Evolutionary conservation across 2,113 vertebrate genomes (phyloP), one percentile per base, ranked within the genome.

Genomic region (Gasterosteus aculeatus): DNA sequence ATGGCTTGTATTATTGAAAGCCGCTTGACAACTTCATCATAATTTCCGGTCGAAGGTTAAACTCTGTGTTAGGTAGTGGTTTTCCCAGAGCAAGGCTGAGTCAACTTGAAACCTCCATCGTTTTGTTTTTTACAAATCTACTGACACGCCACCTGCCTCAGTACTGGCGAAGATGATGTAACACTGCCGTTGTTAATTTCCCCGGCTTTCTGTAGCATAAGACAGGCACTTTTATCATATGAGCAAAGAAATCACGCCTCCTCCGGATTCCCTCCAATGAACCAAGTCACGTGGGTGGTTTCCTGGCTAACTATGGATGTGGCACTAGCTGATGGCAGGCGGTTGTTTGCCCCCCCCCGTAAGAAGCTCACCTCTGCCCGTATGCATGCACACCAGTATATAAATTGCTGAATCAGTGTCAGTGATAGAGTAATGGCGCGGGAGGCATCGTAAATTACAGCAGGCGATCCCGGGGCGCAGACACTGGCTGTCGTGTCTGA

Each of bases 381-480:
- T 90, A 87, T 88, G 90, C 90, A 88, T 94, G 89, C 92, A 90
- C 88, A 86, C 93, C 92, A 93, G 92, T 93, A 93, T 93, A 95
- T 94, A 96, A 96, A 97, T 96, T 95, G 95, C 94, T 93, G 95
- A 95, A 97, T 96, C 94, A 96, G 95, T 96, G 96, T 98, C 96
- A 97, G 94, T 94, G 96, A 92, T 94, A 94, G 95, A 97, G 94
- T 96, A 96, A 97, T 96, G 95, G 93, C 93, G 88, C 74, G 85
- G 92, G 93, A 92, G 92, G 91, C 91, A 86, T 95, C 96, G 93
- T 98, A 97, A 98, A 98, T 99, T 95, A 96, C 90, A 77, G 18
- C 82, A 71, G 89, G 95, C 94, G 95, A 95, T 96, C 94, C 95
- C 94, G 88, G 91, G 90, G 93, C 94, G 93, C 95, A 96, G 96